Evolutionary conservation across 2,888 invertebrate genomes (phyloP).

Genomic region (Punctoribates punctum): DNA sequence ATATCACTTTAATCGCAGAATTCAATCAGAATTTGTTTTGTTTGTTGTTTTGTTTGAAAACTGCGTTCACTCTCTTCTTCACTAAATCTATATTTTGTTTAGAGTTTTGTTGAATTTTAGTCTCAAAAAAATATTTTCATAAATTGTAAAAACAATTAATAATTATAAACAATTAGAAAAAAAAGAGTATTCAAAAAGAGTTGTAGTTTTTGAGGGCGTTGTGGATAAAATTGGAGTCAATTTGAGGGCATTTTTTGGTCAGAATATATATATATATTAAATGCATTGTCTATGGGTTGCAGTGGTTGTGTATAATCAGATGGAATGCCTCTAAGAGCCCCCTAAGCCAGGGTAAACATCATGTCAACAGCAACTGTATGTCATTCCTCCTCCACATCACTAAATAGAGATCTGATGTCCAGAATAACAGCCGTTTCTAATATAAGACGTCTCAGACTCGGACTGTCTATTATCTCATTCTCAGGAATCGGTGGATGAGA

Average conservation of each 20-base stretch:
- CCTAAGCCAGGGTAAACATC: slow-evolving; percentile 36
- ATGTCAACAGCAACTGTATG: slow-evolving; percentile 39
- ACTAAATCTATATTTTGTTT: not conserved
- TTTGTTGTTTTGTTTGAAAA: slow-evolving; percentile 1
- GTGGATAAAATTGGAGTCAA: slow-evolving; percentile 10
- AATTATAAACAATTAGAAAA: slow-evolving; percentile 16
- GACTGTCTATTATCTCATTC: slow-evolving; percentile 78
- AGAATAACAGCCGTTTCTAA: slow-evolving; percentile 77
- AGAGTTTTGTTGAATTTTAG: not conserved
- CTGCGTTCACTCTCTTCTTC: slow-evolving; percentile 15
- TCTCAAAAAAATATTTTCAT: slow-evolving; percentile 10
- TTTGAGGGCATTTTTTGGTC: slow-evolving; percentile 29
- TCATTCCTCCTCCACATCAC: slow-evolving; percentile 56
- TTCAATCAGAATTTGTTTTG: not conserved
- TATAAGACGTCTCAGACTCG: slow-evolving; percentile 62
- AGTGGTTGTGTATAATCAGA: not conserved
- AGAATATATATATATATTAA: not conserved
- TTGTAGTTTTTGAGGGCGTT: not conserved
- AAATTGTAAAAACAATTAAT: slow-evolving; percentile 23
- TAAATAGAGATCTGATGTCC: slow-evolving; percentile 72
- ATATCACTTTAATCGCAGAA: slow-evolving; percentile 27
- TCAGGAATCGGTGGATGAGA: slow-evolving; percentile 82
- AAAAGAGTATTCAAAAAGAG: slow-evolving; percentile 1
- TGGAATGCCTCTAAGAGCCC: not conserved
- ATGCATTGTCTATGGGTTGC: not conserved